Base-by-base conservation (phyloP, 2,113 vertebrate species). In the Catharus bicknelli region DNA sequence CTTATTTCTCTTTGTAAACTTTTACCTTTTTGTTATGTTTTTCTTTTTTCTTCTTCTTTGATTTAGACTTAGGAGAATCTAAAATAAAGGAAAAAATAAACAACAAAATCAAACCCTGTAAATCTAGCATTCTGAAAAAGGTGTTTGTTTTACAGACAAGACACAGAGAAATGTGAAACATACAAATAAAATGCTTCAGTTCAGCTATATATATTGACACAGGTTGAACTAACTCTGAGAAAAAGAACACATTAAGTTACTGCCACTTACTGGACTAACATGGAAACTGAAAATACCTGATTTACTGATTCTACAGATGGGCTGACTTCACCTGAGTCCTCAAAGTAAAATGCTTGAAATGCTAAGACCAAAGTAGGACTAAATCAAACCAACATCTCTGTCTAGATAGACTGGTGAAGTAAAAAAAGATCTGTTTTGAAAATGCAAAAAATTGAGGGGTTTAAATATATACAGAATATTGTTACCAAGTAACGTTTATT, bases 21-120 rank as follows among this genome's bases (percentile, higher is more conserved):
- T 77, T 85, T 95, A 99, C 98, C 97, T 99, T 99, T 98, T 98
- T 99, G 83, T 96, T 97, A 40, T 97, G 96, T 89, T 99, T 99
- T 88, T 99, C 98, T 87, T 98, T 99, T 96, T 98, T 98, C 61
- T 94, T 97, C 97, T 99, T 99, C 96, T 99, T 98, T 40, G 98
- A 97, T 95, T 98, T 98, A 94, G 97, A 97, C 91, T 98, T 98
- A 83, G 94, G 81, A 82, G 85, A 94, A 94, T 96, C 96, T 98
- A 77, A 85, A 94, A 70, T 66, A 5, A 42, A 51, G 26, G 12
- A 25, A 58, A 48, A 67, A 78, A 25, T 3, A 30, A 55, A 34
- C 5, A 54, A 36, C 25, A 59, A 55, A 75, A 45, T 66, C 79
- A 86, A 80, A 64, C 23, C 7, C 15, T 57, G 3, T 9, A 80